phyloP scores from a whole-genome alignment of 2,113 vertebrate species.

The Thomomys bottae region DNA sequence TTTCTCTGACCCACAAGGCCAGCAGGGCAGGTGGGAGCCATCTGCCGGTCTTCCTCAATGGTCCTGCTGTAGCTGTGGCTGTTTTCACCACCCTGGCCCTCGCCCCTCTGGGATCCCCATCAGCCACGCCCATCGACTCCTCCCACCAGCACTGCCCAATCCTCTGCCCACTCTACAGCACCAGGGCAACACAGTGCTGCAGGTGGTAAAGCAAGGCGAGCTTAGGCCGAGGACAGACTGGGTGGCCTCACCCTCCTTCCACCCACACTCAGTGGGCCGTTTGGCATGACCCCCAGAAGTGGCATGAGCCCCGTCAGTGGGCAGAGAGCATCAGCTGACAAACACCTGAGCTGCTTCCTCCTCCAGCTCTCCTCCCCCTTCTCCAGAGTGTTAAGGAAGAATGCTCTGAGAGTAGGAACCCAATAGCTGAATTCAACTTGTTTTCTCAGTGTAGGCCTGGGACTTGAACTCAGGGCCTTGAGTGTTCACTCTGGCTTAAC shows the following conservation, averaged over 20 bases:
- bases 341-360: neutral
- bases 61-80: too few relatives aligned
- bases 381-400: neutral
- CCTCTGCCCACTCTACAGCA: slow-evolving; percentile 40
- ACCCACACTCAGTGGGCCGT: neutral
- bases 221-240: neutral
- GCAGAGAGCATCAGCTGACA: neutral
- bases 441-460: too few relatives aligned
- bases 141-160: slow-evolving; percentile 5
- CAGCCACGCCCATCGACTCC: slow-evolving; percentile 3
- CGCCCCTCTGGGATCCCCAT: too few relatives aligned
- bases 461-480: too few relatives aligned
- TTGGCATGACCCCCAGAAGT: neutral
- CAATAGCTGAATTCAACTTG: neutral
- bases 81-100: too few relatives aligned
- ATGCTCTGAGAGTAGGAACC: neutral
- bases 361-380: neutral
- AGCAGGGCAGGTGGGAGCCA: neutral
- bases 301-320: neutral
- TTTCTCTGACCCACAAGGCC: neutral
- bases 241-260: neutral
- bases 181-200: neutral
- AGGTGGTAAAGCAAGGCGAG: neutral
- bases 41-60: neutral
- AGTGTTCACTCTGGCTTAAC: too few relatives aligned